Base-by-base conservation (phyloP, 2,888 invertebrate species). In the Drosophila putrida region DNA sequence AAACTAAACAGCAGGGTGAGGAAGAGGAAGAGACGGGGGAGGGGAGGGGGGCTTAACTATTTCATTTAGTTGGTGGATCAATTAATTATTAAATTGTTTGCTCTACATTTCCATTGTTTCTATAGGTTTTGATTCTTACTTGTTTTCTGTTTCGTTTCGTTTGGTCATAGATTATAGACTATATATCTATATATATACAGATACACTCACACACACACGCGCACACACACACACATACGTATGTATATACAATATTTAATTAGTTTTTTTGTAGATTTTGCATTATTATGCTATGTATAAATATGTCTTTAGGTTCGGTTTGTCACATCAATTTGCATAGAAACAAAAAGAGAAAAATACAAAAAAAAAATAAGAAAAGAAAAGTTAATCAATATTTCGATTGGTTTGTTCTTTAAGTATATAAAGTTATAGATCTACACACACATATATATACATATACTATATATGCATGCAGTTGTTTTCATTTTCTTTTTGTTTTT, bases 281-380 rank as follows among this genome's bases (percentile, higher is more conserved):
- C 47, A 31, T 25, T 38, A 8, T 39, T 35, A 25, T 46, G 33
- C 33, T 46, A 44, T 66, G 57, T 51, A 58, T 51, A 58, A 38
- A 39, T 68, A 50, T 69, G 58, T 68, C 31, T 51, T 67, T 50
- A 43, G 43, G 43, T 68, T 67, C 38, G 41, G 8, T 80, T 47
- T 55, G 46, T 59, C 79, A 78, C 51, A 73, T 61, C 31, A 41
- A 65, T 57, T 80, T 63, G 63, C 46, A 50, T 60, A 49, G 41
- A 28, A 44, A 38, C n/a, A n/a, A n/a, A n/a, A n/a, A n/a, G n/a
- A n/a, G n/a, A n/a, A n/a, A n/a, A n/a, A n/a, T n/a, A n/a, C n/a
- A n/a, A n/a, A n/a, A n/a, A n/a, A n/a, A n/a, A n/a, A n/a, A n/a
- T n/a, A n/a, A n/a, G n/a, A 28, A 28, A 31, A 41, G 8, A 41